A percentile compares a stretch with the other conserved stretches of the same genome.
Evolutionary conservation across 2,113 vertebrate genomes (phyloP).

Genomic region (Ahaetulla prasina): DNA sequence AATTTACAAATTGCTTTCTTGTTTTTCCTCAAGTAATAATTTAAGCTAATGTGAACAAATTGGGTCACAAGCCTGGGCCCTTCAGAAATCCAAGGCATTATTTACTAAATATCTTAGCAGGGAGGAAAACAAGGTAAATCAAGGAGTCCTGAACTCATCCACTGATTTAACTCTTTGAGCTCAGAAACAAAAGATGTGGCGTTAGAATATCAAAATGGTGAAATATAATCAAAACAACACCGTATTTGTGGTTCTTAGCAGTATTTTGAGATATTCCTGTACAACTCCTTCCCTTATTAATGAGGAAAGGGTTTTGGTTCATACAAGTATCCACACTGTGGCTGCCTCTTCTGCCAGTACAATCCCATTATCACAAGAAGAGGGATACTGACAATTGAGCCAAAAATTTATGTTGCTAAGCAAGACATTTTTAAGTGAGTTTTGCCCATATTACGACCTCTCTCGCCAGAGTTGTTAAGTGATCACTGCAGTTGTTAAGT

Average conservation of each 20-base stretch:
- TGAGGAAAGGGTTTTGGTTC: not conserved
- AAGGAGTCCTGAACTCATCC: not conserved
- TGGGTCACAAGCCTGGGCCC: not conserved
- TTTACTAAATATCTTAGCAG: not conserved
- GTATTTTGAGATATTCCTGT: not conserved
- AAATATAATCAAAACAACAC: not conserved
- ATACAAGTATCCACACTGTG: not conserved
- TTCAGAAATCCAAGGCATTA: not conserved
- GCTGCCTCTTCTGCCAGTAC: not conserved
- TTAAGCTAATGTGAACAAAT: not conserved
- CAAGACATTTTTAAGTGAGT: not conserved
- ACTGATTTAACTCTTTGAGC: not conserved
- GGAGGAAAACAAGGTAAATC: not conserved
- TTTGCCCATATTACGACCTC: not conserved
- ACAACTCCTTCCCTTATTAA: not conserved
- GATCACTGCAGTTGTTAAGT: not conserved
- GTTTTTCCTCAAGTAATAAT: not conserved
- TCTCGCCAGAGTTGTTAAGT: not conserved
- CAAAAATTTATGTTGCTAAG: not conserved
- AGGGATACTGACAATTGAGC: not conserved
- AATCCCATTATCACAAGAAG: not conserved
- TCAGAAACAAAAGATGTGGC: not conserved
- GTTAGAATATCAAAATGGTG: not conserved
- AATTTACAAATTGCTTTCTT: not conserved
- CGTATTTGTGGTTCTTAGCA: constrained; percentile 3